Conservation (phyloP, 2,888 invertebrate species). For the Catocala sponsa region DNA sequence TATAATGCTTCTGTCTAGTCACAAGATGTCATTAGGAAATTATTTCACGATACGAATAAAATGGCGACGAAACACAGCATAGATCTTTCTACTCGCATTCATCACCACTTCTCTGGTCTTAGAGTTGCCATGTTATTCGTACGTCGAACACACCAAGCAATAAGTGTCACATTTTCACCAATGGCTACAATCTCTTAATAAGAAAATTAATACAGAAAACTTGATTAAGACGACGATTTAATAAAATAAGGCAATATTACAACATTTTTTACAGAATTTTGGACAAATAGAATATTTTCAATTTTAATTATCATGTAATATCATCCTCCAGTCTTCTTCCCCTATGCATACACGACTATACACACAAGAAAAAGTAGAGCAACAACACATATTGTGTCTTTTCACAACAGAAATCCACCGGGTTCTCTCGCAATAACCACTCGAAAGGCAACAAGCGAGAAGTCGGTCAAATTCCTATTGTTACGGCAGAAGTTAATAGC, state of each 20-base stretch:
- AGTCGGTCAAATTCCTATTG: conserved; percentile 10
- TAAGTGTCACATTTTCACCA: neutral
- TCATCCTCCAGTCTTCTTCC: conserved; percentile 1
- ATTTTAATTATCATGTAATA: neutral
- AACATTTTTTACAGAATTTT: neutral
- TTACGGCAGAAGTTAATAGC: conserved; percentile 8
- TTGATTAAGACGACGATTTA: neutral
- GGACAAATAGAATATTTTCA: neutral
- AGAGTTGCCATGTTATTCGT: too few species aligned
- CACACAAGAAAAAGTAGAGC: conserved; percentile 4
- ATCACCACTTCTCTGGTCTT: too few species aligned
- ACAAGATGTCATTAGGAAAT: neutral
- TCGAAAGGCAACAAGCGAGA: conserved; percentile 17
- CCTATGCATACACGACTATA: neutral
- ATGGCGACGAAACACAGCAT: neutral
- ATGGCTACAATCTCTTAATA: neutral
- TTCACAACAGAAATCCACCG: conserved; percentile 14
- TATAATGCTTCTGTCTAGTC: neutral
- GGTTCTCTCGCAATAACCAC: conserved; percentile 13
- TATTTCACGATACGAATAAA: neutral
- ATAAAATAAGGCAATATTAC: conserved; percentile 2
- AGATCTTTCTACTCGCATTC: neutral
- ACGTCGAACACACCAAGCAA: too few species aligned
- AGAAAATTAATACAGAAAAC: too few species aligned
- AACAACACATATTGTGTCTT: too few species aligned